A percentile compares a stretch with the other conserved stretches of the same genome.
phyloP scores from a whole-genome alignment of 2,797 vertebrate genomes.

The Spinus pinus region DNA sequence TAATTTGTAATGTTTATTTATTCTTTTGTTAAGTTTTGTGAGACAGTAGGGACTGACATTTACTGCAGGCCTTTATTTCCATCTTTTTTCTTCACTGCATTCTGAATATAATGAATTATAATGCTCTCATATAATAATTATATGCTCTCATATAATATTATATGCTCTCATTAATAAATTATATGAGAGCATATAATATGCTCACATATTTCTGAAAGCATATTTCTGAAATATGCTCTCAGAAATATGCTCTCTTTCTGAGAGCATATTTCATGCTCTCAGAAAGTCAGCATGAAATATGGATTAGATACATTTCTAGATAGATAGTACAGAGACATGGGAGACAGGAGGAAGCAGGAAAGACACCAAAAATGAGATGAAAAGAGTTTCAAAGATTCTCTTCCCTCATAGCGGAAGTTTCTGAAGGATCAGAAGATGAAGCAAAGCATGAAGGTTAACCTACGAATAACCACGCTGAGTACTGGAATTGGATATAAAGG shows the following conservation, averaged over 20 bases:
- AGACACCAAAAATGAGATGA: background rate
- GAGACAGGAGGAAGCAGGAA: background rate
- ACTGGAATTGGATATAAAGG: rapidly evolving
- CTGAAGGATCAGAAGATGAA: background rate
- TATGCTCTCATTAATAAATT: no score
- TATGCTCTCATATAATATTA: no score
- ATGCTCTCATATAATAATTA: no score
- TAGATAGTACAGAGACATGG: background rate
- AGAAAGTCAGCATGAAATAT: background rate
- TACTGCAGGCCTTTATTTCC: background rate
- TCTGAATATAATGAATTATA: no score
- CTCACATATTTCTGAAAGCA: no score
- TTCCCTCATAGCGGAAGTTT: background rate
- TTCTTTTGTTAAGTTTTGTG: background rate
- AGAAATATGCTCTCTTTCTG: no score
- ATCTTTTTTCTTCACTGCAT: background rate
- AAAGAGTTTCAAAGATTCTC: background rate
- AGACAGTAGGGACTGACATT: background rate
- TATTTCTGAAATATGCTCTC: no score
- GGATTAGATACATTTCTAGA: no score
- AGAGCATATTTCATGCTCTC: no score
- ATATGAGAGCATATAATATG: no score
- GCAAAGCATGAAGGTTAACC: background rate
- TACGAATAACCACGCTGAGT: background rate
- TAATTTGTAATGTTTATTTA: background rate